Evolutionary conservation across 2,797 vertebrate species (phyloP).

Genomic region (Hemitrygon akajei): DNA sequence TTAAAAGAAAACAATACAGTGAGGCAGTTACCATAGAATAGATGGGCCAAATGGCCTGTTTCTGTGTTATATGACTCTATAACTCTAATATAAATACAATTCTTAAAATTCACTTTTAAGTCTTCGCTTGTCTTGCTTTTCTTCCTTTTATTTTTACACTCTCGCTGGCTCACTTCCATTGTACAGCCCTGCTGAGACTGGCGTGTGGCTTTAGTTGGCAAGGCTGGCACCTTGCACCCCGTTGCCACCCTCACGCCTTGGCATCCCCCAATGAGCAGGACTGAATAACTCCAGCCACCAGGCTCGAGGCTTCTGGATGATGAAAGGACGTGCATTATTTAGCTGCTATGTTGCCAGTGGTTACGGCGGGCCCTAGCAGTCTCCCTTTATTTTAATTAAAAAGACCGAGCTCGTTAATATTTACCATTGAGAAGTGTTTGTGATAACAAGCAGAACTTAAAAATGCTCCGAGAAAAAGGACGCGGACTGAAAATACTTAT

Average conservation of each 20-base stretch:
- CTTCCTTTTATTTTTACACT: no score
- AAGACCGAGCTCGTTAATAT: conserved; percentile 55
- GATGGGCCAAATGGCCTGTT: no score
- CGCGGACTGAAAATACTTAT: conserved; percentile 61
- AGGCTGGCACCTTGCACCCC: neutral
- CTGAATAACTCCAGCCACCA: no score
- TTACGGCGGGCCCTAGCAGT: conserved; percentile 41
- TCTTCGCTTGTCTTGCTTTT: no score
- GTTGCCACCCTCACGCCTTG: neutral
- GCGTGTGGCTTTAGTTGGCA: no score
- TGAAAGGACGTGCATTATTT: conserved; percentile 10
- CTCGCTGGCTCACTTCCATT: no score
- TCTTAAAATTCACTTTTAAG: no score
- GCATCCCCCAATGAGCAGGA: neutral
- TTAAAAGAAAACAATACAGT: no score
- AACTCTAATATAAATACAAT: no score
- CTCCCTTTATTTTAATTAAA: neutral
- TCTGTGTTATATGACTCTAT: no score
- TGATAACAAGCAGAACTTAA: conserved; percentile 25
- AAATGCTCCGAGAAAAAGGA: conserved; percentile 34
- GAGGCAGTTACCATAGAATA: no score
- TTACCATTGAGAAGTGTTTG: conserved; percentile 47
- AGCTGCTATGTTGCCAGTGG: conserved; percentile 46
- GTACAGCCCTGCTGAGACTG: neutral
- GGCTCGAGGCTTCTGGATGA: neutral